Evolutionary conservation across 2,888 invertebrate species (phyloP).

Genomic region (Pandemis cinnamomeana): DNA sequence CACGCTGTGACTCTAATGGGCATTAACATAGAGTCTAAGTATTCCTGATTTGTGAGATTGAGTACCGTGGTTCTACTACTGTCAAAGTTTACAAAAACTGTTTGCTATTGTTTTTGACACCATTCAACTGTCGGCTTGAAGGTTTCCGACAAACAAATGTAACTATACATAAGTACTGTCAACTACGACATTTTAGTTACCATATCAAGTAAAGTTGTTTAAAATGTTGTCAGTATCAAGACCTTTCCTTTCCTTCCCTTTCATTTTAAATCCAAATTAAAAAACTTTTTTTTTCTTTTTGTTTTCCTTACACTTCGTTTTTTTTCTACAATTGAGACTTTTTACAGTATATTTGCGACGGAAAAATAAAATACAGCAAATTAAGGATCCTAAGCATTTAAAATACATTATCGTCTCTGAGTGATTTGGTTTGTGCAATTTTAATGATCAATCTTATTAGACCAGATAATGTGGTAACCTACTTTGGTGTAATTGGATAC

Average conservation of each 20-base stretch:
- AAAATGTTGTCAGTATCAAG: background rate
- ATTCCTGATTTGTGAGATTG: background rate
- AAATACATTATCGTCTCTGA: background rate
- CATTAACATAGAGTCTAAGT: background rate
- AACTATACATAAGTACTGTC: conserved; percentile 23
- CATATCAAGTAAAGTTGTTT: background rate
- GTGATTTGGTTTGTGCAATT: background rate
- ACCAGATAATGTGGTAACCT: background rate
- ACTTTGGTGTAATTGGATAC: background rate
- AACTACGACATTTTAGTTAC: background rate
- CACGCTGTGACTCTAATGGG: background rate
- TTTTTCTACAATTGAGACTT: background rate
- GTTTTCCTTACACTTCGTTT: background rate
- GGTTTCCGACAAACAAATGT: conserved; percentile 29
- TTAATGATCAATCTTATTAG: conserved; percentile 25
- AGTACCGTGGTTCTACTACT: conserved; percentile 1
- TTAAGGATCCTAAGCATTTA: background rate
- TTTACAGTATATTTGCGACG: too few species aligned
- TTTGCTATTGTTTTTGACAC: conserved; percentile 42
- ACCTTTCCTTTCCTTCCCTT: background rate
- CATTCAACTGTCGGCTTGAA: conserved; percentile 37
- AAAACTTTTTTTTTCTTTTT: background rate
- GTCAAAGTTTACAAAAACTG: conserved; percentile 40
- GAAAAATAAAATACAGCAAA: too few species aligned
- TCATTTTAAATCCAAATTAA: background rate